Conservation (phyloP, 1,140 invertebrate genomes). For the Megathymus violae region DNA sequence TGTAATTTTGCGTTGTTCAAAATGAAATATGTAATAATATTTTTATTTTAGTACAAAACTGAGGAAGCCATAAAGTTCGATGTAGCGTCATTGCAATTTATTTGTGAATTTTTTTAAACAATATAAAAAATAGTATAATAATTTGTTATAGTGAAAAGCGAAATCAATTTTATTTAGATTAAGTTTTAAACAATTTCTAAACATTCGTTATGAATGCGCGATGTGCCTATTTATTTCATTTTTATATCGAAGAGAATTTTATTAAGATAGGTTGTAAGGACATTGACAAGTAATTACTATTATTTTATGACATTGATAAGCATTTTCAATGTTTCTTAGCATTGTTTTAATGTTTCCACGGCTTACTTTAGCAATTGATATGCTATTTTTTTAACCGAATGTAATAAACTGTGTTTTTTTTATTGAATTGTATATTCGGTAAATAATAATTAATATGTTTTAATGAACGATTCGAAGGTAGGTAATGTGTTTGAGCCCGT, state of each 20-base stretch:
- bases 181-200: slow-evolving; percentile 57
- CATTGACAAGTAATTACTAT: slow-evolving; percentile 69
- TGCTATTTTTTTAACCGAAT: slow-evolving; percentile 50
- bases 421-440: slow-evolving; percentile 68
- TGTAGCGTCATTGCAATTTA: slow-evolving; percentile 64
- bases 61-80: slow-evolving; percentile 67
- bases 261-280: slow-evolving; percentile 54
- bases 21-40: neutral
- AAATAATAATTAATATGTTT: slow-evolving; percentile 68
- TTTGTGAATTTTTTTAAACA: slow-evolving; percentile 64
- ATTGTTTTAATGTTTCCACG: slow-evolving; percentile 52
- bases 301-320: slow-evolving; percentile 33
- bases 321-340: slow-evolving; percentile 52
- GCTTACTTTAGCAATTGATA: slow-evolving; percentile 41
- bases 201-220: slow-evolving; percentile 71
- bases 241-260: slow-evolving; percentile 66
- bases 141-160: slow-evolving; percentile 37
- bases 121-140: slow-evolving; percentile 52
- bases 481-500: slow-evolving; percentile 61
- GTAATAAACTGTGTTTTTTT: slow-evolving; percentile 35
- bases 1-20: too few relatives aligned
- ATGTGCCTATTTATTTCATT: slow-evolving; percentile 80
- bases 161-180: slow-evolving; percentile 49
- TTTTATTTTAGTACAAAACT: slow-evolving; percentile 70
- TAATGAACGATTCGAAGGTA: slow-evolving; percentile 57